phyloP scores from a whole-genome alignment of 1,140 invertebrate genomes.

The Propsilocerus akamusi region DNA sequence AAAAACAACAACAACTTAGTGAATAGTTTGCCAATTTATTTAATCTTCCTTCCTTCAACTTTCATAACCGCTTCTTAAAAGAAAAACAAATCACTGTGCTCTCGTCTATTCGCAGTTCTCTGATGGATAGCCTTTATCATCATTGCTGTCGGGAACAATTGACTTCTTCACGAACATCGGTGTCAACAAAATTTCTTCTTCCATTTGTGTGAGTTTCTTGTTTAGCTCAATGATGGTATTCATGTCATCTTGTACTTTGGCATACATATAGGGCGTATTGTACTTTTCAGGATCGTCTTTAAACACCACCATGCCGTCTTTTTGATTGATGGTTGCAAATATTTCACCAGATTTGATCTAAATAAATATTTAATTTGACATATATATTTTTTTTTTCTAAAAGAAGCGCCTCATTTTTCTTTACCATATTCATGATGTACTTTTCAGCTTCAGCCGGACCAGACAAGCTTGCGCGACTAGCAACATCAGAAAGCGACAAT shows the following conservation, averaged over 20 bases:
- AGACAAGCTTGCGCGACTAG: conserved; percentile 68
- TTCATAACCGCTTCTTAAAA: too few species aligned
- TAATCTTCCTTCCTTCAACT: too few species aligned
- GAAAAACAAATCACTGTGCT: too few species aligned
- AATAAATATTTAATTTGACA: conserved; percentile 10
- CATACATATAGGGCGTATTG: conserved; percentile 70
- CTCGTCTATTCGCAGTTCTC: too few species aligned
- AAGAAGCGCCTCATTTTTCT: conserved; percentile 5
- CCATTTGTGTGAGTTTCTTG: conserved; percentile 75
- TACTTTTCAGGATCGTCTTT: conserved; percentile 92
- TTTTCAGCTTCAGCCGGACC: conserved; percentile 76
- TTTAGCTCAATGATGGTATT: conserved; percentile 69
- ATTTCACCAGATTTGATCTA: conserved; percentile 96
- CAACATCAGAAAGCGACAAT: conserved; percentile 83
- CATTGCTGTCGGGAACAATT: neutral
- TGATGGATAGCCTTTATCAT: conserved; percentile 1
- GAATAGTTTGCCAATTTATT: too few species aligned
- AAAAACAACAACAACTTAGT: too few species aligned
- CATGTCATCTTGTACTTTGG: conserved; percentile 75
- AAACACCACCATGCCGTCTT: conserved; percentile 95
- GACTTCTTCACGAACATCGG: conserved; percentile 35
- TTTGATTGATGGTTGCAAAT: conserved; percentile 92
- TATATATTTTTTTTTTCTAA: neutral
- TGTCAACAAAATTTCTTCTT: conserved; percentile 83
- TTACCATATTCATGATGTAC: conserved; percentile 88